Conservation (phyloP, 2,888 invertebrate species). For the Drosophila pegasa region DNA sequence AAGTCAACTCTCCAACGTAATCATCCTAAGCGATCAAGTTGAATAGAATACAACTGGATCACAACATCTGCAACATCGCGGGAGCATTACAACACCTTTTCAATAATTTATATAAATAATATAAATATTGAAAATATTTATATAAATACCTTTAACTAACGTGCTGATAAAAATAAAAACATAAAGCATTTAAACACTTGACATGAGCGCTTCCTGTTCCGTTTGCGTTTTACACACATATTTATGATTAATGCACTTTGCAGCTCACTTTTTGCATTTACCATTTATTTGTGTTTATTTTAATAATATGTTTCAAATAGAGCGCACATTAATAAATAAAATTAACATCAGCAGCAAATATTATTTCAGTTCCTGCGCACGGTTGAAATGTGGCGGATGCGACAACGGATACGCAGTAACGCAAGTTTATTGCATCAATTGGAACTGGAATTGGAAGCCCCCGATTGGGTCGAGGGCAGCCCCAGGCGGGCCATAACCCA, state of each 20-base stretch:
- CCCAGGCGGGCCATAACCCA: neutral
- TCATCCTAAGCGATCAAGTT: too few species aligned
- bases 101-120: too few species aligned
- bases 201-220: slow-evolving; percentile 51
- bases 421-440: slow-evolving; percentile 60
- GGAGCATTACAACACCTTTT: too few species aligned
- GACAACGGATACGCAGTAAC: slow-evolving; percentile 54
- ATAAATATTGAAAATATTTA: too few species aligned
- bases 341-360: slow-evolving; percentile 40
- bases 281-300: slow-evolving; percentile 30
- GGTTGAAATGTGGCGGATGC: slow-evolving; percentile 55
- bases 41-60: too few species aligned
- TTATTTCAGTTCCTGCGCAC: slow-evolving; percentile 55
- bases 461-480: slow-evolving; percentile 23
- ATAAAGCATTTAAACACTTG: slow-evolving; percentile 48
- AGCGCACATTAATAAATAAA: slow-evolving; percentile 57
- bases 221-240: slow-evolving; percentile 41
- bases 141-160: neutral
- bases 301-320: slow-evolving; percentile 46
- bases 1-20: too few species aligned
- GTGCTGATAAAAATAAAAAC: slow-evolving; percentile 31
- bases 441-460: slow-evolving; percentile 35
- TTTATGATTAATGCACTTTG: slow-evolving; percentile 52
- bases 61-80: too few species aligned
- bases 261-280: slow-evolving; percentile 33